Base-by-base conservation (phyloP, 2,113 vertebrate species). In the Plectropomus leopardus region DNA sequence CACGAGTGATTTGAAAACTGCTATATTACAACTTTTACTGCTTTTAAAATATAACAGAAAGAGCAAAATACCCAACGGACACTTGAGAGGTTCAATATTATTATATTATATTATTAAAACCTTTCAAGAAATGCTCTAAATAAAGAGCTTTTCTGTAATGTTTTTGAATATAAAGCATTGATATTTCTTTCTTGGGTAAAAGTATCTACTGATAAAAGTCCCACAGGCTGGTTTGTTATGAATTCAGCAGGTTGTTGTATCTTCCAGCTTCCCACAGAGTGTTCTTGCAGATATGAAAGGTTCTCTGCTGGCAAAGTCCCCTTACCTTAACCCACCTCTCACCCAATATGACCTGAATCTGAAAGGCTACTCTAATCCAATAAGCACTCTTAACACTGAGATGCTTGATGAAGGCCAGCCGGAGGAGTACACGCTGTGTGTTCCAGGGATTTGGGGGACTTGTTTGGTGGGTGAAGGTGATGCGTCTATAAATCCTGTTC, bases 281-380 rank as follows among this genome's bases (percentile, higher is more conserved):
- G 3, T 40, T 47, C 65, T 57, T 57, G 40, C 19, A 42, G 10
- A 59, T 72, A 73, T 16, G 5, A 17, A 26, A 60, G 42, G n/a
- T 34, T 45, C 44, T 80, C 57, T 69, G 68, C 57, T 69, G 68
- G 63, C 17, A 17, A 44, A 51, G 57, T 71, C 16, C 36, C 21
- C 42, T 83, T 32, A 82, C 72, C 72, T 82, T 69, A 77, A 72
- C 66, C 61, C 66, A 21, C 61, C 61, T 76, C 34, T 77, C 24
- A 66, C 60, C 72, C 44, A 75, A 72, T 51, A 76, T 64, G 53
- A 72, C 76, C 78, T 65, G 60, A 75, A 71, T 78, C 65, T 84
- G 21, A 80, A 79, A 81, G 72, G 65, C 78, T 48, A 15, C 28
- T 54, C 69, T 85, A 83, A 83, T 83, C 78, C 76, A 84, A 61